Evolutionary conservation across 2,797 vertebrate species (phyloP).

Genomic region (Cyprinodon diabolis): DNA sequence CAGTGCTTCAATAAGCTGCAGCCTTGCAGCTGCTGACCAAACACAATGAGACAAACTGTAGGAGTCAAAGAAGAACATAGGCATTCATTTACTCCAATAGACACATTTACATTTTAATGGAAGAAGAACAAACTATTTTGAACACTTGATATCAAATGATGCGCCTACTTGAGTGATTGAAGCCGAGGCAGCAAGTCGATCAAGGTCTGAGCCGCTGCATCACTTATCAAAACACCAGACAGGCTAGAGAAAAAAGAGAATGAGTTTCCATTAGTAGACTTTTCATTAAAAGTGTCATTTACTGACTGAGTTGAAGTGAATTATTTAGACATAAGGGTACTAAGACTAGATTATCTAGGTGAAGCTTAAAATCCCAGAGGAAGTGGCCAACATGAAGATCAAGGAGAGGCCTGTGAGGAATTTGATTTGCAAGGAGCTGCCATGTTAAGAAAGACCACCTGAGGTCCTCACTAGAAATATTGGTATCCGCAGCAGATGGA

Average conservation of each 20-base stretch:
- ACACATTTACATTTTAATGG: neutral
- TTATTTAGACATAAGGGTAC: neutral
- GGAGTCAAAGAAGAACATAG: neutral
- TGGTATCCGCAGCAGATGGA: no score
- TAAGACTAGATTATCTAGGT: neutral
- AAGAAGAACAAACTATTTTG: neutral
- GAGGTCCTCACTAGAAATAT: no score
- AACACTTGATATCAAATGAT: neutral
- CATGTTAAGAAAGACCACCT: no score
- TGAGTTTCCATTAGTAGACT: neutral
- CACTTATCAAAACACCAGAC: constrained; percentile 73
- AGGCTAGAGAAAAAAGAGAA: constrained; percentile 69
- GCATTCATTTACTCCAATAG: neutral
- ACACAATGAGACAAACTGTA: constrained; percentile 74
- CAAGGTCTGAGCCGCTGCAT: constrained; percentile 59
- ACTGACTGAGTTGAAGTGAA: neutral
- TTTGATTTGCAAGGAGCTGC: no score
- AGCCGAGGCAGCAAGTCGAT: constrained; percentile 57
- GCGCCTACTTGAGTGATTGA: constrained; percentile 78
- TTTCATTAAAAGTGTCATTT: no score
- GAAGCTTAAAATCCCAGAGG: neutral
- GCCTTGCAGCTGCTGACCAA: constrained; percentile 51
- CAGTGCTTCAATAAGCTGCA: constrained; percentile 65
- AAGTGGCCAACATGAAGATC: no score
- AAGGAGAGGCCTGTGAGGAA: no score